phyloP scores from a whole-genome alignment of 2,888 invertebrate genomes.

The Hofmannophila pseudospretella region DNA sequence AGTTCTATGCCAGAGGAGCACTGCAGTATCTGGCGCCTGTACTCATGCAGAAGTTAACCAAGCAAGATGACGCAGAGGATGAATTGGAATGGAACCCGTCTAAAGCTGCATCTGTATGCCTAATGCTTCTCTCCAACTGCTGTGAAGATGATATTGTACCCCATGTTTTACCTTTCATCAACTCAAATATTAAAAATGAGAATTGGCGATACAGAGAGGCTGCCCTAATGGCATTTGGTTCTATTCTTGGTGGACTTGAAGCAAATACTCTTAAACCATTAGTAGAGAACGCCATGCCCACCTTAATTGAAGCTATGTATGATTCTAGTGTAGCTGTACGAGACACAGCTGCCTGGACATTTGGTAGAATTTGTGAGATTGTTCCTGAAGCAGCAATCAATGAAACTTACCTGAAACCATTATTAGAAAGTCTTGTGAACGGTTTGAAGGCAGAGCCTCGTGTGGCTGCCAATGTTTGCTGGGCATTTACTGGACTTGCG shows the following conservation, averaged over 20 bases:
- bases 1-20: conserved; percentile 99
- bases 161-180: conserved; percentile 96
- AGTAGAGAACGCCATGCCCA: conserved; percentile 98
- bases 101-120: conserved; percentile 98
- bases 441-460: conserved; percentile 95
- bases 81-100: conserved; percentile 99
- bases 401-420: conserved; percentile 87
- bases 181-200: conserved; percentile 93
- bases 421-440: conserved; percentile 88
- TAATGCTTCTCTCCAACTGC: conserved; percentile 97
- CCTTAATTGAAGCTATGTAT: conserved; percentile 95
- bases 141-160: conserved; percentile 98
- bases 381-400: conserved; percentile 97
- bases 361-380: conserved; percentile 98
- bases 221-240: conserved; percentile 99
- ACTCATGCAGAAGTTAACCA: conserved; percentile 94
- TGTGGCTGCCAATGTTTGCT: conserved; percentile 99
- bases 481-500: conserved; percentile 98
- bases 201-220: conserved; percentile 97
- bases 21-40: conserved; percentile 96
- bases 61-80: conserved; percentile 98
- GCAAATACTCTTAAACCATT: conserved; percentile 91
- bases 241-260: conserved; percentile 94
- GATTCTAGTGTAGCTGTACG: conserved; percentile 96
- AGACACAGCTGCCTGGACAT: conserved; percentile 99